Evolutionary conservation across 2,888 invertebrate genomes (phyloP).

Genomic region (Augochlorella aurata): DNA sequence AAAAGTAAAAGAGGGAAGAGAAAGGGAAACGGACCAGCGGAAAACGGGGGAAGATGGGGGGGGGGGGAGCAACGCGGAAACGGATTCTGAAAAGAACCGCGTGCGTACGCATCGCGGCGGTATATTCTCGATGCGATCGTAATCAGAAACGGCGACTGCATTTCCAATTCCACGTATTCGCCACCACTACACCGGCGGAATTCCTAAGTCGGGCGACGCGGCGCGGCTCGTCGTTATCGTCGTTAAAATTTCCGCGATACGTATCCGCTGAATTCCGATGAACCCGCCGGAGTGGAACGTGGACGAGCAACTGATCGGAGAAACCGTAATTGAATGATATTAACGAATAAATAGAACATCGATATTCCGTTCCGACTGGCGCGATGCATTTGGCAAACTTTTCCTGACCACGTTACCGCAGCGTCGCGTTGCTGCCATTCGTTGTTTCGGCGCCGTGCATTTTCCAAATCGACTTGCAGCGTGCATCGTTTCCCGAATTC

Average conservation of each 20-base stretch:
- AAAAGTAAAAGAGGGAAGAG: constrained; percentile 11
- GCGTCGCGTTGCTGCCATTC: background rate
- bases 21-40: background rate
- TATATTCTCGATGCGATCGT: constrained; percentile 64
- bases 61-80: background rate
- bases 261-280: constrained; percentile 49
- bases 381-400: background rate
- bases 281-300: constrained; percentile 11
- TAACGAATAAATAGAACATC: constrained; percentile 4
- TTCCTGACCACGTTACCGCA: background rate
- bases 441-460: background rate
- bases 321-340: constrained; percentile 21
- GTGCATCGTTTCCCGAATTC: too few relatives aligned
- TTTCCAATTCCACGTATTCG: constrained; percentile 63
- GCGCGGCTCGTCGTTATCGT: constrained; percentile 44
- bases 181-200: constrained; percentile 47
- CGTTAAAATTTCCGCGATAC: constrained; percentile 57
- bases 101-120: constrained; percentile 37
- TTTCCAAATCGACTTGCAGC: background rate
- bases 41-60: too few relatives aligned
- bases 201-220: constrained; percentile 52
- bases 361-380: background rate
- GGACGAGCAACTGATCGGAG: constrained; percentile 1
- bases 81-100: constrained; percentile 19
- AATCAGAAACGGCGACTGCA: constrained; percentile 64